Conservation (phyloP, 2,797 vertebrate genomes). For the Acridotheres tristis region DNA sequence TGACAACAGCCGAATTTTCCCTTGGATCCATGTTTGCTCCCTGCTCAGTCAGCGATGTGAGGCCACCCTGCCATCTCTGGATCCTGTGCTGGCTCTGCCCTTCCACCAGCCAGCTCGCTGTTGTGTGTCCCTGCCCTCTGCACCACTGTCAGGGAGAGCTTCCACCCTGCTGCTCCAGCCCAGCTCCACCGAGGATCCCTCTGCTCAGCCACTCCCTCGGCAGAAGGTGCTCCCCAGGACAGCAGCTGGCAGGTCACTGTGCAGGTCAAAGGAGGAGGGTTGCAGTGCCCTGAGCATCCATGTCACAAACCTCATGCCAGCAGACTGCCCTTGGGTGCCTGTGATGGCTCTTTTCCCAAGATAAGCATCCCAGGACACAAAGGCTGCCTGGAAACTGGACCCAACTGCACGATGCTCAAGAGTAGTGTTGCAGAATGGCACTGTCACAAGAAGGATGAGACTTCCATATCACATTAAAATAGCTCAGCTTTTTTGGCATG, state of each 20-base stretch:
- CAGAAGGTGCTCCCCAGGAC: not conserved
- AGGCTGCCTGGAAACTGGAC: not conserved
- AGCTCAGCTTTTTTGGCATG: not conserved
- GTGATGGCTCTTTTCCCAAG: not conserved
- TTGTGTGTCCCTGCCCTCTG: not conserved
- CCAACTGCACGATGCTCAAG: not conserved
- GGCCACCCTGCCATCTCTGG: not conserved
- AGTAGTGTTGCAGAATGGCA: not conserved
- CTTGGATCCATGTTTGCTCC: not conserved
- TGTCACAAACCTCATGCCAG: not conserved
- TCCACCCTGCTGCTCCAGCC: not conserved
- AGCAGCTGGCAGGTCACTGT: not conserved
- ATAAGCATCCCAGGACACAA: not conserved
- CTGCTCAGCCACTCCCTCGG: not conserved
- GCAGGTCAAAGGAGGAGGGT: fast-evolving
- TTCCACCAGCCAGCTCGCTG: not conserved
- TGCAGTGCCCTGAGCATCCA: not conserved
- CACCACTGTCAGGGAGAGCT: not conserved
- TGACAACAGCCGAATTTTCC: not conserved
- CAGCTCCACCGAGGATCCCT: not conserved
- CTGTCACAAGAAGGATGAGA: not conserved
- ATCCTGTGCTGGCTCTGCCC: not conserved
- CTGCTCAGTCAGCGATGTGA: not conserved
- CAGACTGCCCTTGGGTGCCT: not conserved
- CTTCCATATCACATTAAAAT: not conserved